Evolutionary conservation across 2,113 vertebrate genomes (phyloP).

Genomic region (Gambusia holbrooki): DNA sequence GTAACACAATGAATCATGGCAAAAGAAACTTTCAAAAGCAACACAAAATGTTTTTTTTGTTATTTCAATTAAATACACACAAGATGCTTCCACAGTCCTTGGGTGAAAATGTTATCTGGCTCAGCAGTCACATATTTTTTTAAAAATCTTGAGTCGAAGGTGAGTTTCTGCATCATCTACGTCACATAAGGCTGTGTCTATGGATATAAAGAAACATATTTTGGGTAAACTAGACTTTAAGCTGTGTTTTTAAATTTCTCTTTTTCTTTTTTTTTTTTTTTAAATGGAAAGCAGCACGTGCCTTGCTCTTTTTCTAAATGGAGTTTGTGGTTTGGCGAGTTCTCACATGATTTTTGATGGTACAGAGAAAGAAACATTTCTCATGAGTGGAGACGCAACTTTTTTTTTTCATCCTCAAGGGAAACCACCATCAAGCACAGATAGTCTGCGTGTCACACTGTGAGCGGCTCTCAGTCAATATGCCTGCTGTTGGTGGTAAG

Average conservation of each 20-base stretch:
- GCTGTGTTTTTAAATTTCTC: neutral
- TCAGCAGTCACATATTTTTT: neutral
- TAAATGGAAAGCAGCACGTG: neutral
- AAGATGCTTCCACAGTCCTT: neutral
- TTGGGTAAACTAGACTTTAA: neutral
- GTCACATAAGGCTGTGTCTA: neutral
- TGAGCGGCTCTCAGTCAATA: constrained; percentile 17
- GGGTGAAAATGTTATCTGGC: neutral
- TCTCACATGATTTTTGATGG: constrained; percentile 18
- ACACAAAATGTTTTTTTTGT: neutral
- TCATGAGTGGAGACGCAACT: neutral
- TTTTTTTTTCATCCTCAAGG: constrained; percentile 12
- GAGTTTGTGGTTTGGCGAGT: constrained; percentile 16
- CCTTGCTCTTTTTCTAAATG: neutral
- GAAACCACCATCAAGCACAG: constrained; percentile 55
- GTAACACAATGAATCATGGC: neutral
- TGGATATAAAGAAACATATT: neutral
- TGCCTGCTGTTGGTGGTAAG: constrained; percentile 62
- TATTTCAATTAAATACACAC: neutral
- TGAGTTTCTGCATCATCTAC: neutral
- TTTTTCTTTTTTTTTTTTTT: no score
- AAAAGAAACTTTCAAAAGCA: neutral
- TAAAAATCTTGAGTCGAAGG: neutral
- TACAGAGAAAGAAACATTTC: neutral
- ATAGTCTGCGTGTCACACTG: constrained; percentile 7